Evolutionary conservation across 2,888 invertebrate genomes (phyloP).

Genomic region (Dryocosmus kuriphilus): DNA sequence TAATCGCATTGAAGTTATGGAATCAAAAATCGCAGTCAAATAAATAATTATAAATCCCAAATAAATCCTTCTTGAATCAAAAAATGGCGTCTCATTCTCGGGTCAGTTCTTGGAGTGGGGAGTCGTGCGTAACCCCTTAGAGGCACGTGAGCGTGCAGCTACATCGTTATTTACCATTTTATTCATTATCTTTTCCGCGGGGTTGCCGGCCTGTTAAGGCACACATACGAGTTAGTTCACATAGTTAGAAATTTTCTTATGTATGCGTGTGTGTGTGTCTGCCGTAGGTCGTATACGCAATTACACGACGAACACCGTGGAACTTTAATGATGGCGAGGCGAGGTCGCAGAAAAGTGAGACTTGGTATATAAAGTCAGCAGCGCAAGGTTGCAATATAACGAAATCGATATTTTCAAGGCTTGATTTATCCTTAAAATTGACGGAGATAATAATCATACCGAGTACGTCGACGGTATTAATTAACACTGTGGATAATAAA

Average conservation of each 20-base stretch:
- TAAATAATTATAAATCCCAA: conserved; percentile 16
- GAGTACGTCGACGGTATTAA: conserved; percentile 17
- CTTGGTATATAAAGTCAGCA: conserved; percentile 39
- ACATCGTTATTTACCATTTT: conserved; percentile 64
- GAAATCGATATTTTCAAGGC: conserved; percentile 41
- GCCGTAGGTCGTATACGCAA: conserved; percentile 43
- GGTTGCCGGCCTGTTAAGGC: conserved; percentile 44
- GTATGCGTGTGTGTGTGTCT: no score
- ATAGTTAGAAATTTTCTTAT: neutral
- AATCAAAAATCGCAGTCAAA: conserved; percentile 19
- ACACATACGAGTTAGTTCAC: conserved; percentile 37
- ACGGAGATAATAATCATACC: conserved; percentile 33
- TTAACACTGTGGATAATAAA: conserved; percentile 31
- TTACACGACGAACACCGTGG: conserved; percentile 50
- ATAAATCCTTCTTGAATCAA: conserved; percentile 10
- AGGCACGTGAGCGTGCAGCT: conserved; percentile 51
- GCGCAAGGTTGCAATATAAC: conserved; percentile 40
- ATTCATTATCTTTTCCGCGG: conserved; percentile 60
- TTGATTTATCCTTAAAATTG: conserved; percentile 34
- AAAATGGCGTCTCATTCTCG: conserved; percentile 27
- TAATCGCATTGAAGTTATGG: neutral
- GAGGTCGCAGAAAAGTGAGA: conserved; percentile 43
- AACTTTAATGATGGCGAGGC: conserved; percentile 52
- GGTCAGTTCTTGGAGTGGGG: conserved; percentile 40
- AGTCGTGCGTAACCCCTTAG: conserved; percentile 48